These are phyloP conservation scores for Podabrus alpinus DNA, from an alignment of 2,888 invertebrate genomes.

Conservation along the genomic window DNA sequence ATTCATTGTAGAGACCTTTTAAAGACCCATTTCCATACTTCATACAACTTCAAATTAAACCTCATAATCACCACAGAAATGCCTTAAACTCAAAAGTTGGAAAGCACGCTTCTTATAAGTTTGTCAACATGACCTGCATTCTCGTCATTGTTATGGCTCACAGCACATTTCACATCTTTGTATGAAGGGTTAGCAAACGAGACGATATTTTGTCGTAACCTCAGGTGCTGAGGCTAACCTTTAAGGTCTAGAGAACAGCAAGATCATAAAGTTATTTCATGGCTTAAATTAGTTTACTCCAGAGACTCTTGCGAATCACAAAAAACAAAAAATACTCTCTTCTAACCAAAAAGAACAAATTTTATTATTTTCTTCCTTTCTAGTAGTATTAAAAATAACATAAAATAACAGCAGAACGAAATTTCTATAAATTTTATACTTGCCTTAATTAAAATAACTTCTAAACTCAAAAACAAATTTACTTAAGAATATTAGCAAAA, in stretches of 20 bases:
- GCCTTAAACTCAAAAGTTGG: constrained; percentile 26
- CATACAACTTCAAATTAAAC: constrained; percentile 27
- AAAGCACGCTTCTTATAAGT: constrained; percentile 16
- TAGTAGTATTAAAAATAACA: background rate
- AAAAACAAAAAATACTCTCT: background rate
- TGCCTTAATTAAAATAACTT: background rate
- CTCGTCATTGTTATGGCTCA: constrained; percentile 22
- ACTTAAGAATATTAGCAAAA: background rate
- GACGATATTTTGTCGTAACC: constrained; percentile 14
- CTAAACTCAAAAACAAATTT: background rate
- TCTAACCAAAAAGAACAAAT: background rate
- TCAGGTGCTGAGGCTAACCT: constrained; percentile 22
- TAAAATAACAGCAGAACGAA: background rate
- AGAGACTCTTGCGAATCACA: background rate
- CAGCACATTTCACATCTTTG: constrained; percentile 12
- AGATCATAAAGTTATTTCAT: constrained; percentile 21
- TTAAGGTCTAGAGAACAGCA: constrained; percentile 6
- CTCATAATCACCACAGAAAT: constrained; percentile 28
- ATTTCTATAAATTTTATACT: background rate
- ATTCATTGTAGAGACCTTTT: background rate
- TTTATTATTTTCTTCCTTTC: background rate
- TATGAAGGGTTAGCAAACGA: constrained; percentile 8
- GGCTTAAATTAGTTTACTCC: constrained; percentile 11
- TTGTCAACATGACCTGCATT: constrained; percentile 32
- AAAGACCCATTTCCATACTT: constrained; percentile 20